These are phyloP conservation scores for Phalacrocorax pelagicus DNA, from an alignment of 2,113 vertebrate species.

Conservation along the genomic window DNA sequence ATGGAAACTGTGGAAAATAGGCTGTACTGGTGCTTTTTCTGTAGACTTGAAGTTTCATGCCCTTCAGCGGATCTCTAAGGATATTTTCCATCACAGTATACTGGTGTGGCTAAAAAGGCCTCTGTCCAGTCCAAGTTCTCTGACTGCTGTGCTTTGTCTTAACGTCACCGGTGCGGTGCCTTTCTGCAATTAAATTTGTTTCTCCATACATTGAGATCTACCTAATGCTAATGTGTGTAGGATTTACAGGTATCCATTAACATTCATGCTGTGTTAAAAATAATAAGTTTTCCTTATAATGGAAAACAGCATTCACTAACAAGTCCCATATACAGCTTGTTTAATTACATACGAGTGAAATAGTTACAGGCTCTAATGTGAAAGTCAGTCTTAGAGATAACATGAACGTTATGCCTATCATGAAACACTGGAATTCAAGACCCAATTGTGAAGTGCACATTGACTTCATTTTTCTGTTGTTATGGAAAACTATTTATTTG, in stretches of 20 bases:
- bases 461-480: neutral
- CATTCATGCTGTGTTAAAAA: constrained; percentile 26
- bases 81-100: constrained; percentile 23
- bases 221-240: neutral
- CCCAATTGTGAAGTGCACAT: neutral
- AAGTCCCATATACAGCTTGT: neutral
- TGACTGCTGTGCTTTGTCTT: neutral
- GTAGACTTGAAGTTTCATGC: neutral
- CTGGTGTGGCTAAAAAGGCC: neutral
- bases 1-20: constrained; percentile 19
- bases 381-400: neutral
- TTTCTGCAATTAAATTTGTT: constrained; percentile 11
- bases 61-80: neutral
- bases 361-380: neutral
- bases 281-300: neutral
- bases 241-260: constrained; percentile 35
- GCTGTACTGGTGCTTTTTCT: neutral
- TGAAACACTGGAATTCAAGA: neutral
- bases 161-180: neutral
- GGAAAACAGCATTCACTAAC: neutral
- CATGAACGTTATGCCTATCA: neutral
- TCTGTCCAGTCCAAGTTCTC: constrained; percentile 8
- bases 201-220: neutral
- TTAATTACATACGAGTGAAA: neutral
- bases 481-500: neutral